Evolutionary conservation across 2,888 invertebrate genomes (phyloP).

Genomic region (Drosophila imparisetae): DNA sequence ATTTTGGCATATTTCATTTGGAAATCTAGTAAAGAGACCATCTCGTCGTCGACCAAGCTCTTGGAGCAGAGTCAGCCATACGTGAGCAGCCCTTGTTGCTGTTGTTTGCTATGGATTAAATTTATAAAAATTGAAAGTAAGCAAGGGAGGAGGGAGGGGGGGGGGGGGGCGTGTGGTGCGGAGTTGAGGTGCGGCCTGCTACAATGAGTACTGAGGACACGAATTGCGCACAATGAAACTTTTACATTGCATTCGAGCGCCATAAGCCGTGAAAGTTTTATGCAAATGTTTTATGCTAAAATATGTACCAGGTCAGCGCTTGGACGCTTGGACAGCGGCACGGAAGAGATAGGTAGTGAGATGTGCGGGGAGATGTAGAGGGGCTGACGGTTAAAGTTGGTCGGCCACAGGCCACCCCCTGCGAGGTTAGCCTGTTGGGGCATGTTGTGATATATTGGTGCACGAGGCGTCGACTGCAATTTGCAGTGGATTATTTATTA

Average conservation of each 20-base stretch:
- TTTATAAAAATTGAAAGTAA: slow-evolving; percentile 63
- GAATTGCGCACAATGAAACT: slow-evolving; percentile 61
- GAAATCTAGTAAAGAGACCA: not conserved
- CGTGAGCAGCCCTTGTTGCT: slow-evolving; percentile 36
- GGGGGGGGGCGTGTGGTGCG: not conserved
- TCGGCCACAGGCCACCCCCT: slow-evolving; percentile 11
- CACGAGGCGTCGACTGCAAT: slow-evolving; percentile 56
- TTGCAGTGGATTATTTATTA: slow-evolving; percentile 61
- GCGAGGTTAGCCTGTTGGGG: slow-evolving; percentile 40
- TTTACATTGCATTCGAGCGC: slow-evolving; percentile 64
- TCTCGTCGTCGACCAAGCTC: slow-evolving; percentile 14
- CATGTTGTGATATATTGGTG: slow-evolving; percentile 57
- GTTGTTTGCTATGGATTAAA: slow-evolving; percentile 55
- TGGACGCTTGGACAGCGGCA: slow-evolving; percentile 9
- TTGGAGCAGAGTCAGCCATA: not conserved
- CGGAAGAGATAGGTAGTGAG: not conserved
- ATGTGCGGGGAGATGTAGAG: not conserved
- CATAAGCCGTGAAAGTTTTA: slow-evolving; percentile 71
- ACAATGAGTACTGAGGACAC: slow-evolving; percentile 24
- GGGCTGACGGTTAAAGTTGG: not conserved
- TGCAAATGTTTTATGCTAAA: slow-evolving; percentile 68
- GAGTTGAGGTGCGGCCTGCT: slow-evolving; percentile 2
- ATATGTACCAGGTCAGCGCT: slow-evolving; percentile 61
- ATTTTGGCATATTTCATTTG: not conserved
- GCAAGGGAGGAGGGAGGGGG: not conserved